Evolutionary conservation across 1,140 invertebrate species (phyloP).

Genomic region (Zaprionus africanus): DNA sequence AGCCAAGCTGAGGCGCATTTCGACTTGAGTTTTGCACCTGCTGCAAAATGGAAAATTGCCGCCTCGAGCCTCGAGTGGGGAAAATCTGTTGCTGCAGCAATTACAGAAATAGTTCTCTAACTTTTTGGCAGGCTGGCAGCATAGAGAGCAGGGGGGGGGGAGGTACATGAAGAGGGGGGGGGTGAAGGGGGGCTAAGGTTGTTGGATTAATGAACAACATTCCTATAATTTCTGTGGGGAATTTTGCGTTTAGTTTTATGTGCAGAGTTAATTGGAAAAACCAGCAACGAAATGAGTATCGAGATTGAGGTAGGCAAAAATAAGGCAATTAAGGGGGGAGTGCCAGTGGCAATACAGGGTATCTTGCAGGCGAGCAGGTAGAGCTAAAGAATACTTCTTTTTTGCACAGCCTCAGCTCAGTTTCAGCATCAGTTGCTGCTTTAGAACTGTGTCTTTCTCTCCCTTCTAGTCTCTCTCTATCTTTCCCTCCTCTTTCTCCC

Average conservation of each 20-base stretch:
- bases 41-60: constrained; percentile 27
- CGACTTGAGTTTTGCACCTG: constrained; percentile 16
- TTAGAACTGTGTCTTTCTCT: too few species aligned
- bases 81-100: constrained; percentile 36
- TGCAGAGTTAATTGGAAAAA: neutral
- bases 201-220: constrained; percentile 6
- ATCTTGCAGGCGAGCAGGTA: neutral
- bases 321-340: neutral
- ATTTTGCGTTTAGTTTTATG: neutral
- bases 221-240: neutral
- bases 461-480: neutral
- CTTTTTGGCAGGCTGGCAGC: neutral
- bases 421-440: too few species aligned
- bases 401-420: neutral
- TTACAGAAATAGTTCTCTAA: constrained; percentile 14
- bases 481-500: neutral
- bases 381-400: neutral
- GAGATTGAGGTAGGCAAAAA: neutral
- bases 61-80: constrained; percentile 11
- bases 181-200: neutral
- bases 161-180: neutral
- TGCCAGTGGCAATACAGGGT: neutral
- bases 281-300: neutral
- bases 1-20: neutral
- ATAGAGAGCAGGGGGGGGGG: neutral